Evolutionary conservation across 2,113 vertebrate species (phyloP).

Genomic region (Colinus virginianus): DNA sequence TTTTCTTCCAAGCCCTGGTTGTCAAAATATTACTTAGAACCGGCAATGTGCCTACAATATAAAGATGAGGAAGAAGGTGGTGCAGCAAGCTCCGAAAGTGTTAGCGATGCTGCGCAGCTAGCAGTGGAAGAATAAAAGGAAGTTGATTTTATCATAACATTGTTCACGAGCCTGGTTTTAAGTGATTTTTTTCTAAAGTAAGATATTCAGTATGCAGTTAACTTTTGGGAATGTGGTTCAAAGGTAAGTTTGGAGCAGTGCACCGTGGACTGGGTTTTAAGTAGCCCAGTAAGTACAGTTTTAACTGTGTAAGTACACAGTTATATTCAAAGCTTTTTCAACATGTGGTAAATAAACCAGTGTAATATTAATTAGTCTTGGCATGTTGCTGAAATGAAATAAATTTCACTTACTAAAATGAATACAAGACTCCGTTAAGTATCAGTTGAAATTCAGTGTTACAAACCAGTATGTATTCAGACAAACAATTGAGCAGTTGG

Average conservation of each 20-base stretch:
- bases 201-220: neutral
- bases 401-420: neutral
- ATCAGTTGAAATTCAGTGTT: neutral
- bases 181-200: slow-evolving; percentile 18
- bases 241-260: slow-evolving; percentile 10
- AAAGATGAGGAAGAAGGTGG: neutral
- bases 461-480: neutral
- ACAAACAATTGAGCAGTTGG: neutral
- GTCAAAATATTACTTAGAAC: neutral
- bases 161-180: slow-evolving; percentile 42
- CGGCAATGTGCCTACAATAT: neutral
- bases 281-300: neutral
- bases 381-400: neutral
- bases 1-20: slow-evolving; percentile 8
- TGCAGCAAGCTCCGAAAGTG: neutral
- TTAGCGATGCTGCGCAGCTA: neutral
- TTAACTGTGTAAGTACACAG: neutral
- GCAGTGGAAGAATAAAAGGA: neutral
- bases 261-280: slow-evolving; percentile 1
- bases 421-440: neutral
- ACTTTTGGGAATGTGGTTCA: neutral
- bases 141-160: neutral
- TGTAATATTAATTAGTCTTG: slow-evolving; percentile 6
- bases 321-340: slow-evolving; percentile 17
- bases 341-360: neutral